Evolutionary conservation across 2,113 vertebrate species (phyloP).

Genomic region (Casuarius casuarius): DNA sequence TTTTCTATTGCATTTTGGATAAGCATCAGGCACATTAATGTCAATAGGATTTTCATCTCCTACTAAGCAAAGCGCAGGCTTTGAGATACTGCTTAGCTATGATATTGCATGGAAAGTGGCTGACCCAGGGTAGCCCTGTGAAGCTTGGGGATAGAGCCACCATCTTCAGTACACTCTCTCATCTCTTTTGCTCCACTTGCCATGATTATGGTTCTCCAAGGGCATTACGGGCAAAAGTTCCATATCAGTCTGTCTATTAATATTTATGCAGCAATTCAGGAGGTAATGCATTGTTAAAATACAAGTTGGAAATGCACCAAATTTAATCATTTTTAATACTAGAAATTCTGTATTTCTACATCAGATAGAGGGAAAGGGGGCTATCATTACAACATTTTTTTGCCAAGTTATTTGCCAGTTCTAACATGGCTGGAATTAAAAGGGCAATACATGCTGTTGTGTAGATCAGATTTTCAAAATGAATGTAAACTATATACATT

Average conservation of each 20-base stretch:
- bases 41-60: not conserved
- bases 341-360: constrained; percentile 46
- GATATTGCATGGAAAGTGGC: not conserved
- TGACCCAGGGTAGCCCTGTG: not conserved
- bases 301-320: constrained; percentile 64
- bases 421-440: not conserved
- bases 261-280: constrained; percentile 64
- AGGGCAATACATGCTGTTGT: not conserved
- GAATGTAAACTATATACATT: not conserved
- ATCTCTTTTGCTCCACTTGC: not conserved
- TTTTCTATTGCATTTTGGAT: not conserved
- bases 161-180: not conserved
- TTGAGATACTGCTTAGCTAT: constrained; percentile 8
- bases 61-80: not conserved
- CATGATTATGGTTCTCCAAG: constrained; percentile 16
- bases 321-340: constrained; percentile 60
- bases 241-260: constrained; percentile 56
- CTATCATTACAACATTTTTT: not conserved
- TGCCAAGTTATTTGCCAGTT: not conserved
- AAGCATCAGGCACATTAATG: not conserved
- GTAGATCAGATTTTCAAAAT: not conserved
- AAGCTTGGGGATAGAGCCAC: not conserved
- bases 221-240: constrained; percentile 46
- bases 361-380: not conserved
- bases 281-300: constrained; percentile 65